These are phyloP conservation scores for Actinemys pallida DNA, from an alignment of 2,113 vertebrate genomes.

Conservation along the genomic window DNA sequence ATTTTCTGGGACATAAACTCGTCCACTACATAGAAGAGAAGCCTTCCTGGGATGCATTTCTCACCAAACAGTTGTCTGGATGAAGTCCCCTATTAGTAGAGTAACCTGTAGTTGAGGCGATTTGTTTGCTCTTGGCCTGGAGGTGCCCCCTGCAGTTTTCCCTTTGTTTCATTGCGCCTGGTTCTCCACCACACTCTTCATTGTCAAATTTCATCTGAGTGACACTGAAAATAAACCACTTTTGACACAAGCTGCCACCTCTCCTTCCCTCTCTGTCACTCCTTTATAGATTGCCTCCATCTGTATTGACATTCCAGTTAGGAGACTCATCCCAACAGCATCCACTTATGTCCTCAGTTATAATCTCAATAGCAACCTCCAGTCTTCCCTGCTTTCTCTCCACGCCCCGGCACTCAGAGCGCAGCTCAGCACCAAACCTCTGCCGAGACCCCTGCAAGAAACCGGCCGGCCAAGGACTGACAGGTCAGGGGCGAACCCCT, in stretches of 20 bases:
- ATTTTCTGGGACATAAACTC: neutral
- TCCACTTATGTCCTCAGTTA: neutral
- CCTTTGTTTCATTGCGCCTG: neutral
- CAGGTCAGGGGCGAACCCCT: neutral
- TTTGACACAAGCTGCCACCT: neutral
- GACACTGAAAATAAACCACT: neutral
- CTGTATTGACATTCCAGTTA: neutral
- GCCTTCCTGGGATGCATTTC: neutral
- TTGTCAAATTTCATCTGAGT: neutral
- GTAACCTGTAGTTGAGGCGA: neutral
- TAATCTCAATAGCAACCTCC: neutral
- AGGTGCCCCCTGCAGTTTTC: neutral
- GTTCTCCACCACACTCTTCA: neutral
- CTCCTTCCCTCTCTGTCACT: neutral
- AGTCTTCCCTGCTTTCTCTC: neutral
- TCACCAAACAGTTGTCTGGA: fast-evolving
- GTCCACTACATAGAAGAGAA: neutral
- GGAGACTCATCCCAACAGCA: neutral
- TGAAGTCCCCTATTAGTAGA: neutral
- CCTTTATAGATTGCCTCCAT: neutral
- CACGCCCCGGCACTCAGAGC: neutral
- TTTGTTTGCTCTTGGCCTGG: neutral
- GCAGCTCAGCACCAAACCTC: neutral
- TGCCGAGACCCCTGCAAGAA: neutral
- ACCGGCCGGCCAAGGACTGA: neutral